Evolutionary conservation across 2,888 invertebrate genomes (phyloP), one percentile per base, ranked within the genome.

Genomic region (Byasa hedistus): DNA sequence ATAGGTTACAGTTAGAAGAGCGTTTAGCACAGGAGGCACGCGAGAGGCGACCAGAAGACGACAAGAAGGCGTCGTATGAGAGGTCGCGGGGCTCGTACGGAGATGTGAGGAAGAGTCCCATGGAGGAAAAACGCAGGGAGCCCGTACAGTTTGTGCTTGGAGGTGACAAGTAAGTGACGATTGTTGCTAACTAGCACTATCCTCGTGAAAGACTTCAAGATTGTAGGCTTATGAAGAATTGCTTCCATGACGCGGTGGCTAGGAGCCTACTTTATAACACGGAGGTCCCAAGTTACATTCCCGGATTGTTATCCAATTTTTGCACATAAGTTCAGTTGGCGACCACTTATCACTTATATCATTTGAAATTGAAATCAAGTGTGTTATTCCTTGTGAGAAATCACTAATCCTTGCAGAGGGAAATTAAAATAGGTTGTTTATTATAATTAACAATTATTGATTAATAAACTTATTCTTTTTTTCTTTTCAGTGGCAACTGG

Each of bases 1-100:
- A 15, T 70, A 92, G 92, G 69, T 78, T 89, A 69, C 92, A 92
- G 70, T 71, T 91, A 65, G 92, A 92, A 76, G 91, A 92, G 70
- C 85, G 91, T 0, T 70, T 90, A 63, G 89, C 89, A 0, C 86
- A 85, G 67, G 92, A 92, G 70, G 89, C 89, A 32, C 81, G 90
- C 17, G 87, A 87, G 68, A 76, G 84, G 22, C 77, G 83, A n/a
- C 71, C 75, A 23, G 87, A 88, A 7, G 88, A 76, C 21, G 76
- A 77, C 22, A 75, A 71, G 62, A 70, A 71, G 39, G 57, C 78
- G 0, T 80, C 82, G 12, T 85, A 83, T 64, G 73, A 77, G 19
- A 64, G 69, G 39, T 54, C 64, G 15, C 68, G 72, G 17, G 70
- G 73, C 23, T 75, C 83, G 0, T 77, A 76, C 72, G 84, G 79